Evolutionary conservation across 2,797 vertebrate species (phyloP).

Genomic region (Rousettus madagascariensis): DNA sequence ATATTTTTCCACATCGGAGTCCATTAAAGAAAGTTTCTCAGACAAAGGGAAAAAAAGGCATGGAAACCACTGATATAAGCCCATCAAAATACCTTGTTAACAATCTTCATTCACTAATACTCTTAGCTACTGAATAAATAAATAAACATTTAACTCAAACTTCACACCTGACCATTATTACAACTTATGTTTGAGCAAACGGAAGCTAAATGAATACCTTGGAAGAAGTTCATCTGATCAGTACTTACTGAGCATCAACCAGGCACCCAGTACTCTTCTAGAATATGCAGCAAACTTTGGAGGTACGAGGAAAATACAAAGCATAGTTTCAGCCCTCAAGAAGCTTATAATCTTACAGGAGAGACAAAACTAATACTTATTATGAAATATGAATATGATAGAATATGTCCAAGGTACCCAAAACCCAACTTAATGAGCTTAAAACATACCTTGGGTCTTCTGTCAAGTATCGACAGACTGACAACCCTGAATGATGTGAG

Average conservation of each 20-base stretch:
- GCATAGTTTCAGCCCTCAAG: neutral
- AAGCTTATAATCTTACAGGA: neutral
- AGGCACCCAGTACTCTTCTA: neutral
- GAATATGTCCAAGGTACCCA: neutral
- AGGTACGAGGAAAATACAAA: neutral
- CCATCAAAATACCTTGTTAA: neutral
- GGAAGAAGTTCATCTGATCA: neutral
- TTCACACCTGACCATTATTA: neutral
- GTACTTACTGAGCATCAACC: neutral
- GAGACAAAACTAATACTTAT: neutral
- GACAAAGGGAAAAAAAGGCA: neutral
- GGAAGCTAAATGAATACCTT: neutral
- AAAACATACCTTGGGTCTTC: neutral
- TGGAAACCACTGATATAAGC: neutral
- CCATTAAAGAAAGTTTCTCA: neutral
- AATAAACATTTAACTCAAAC: neutral
- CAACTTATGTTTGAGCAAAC: neutral
- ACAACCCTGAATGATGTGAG: neutral
- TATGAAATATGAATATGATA: neutral
- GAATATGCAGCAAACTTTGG: neutral
- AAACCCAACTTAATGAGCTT: neutral
- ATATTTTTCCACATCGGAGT: neutral
- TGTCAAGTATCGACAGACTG: neutral
- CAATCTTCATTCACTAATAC: neutral
- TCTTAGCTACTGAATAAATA: neutral